phyloP scores from a whole-genome alignment of 2,797 vertebrate species.

The Staurois parvus region DNA sequence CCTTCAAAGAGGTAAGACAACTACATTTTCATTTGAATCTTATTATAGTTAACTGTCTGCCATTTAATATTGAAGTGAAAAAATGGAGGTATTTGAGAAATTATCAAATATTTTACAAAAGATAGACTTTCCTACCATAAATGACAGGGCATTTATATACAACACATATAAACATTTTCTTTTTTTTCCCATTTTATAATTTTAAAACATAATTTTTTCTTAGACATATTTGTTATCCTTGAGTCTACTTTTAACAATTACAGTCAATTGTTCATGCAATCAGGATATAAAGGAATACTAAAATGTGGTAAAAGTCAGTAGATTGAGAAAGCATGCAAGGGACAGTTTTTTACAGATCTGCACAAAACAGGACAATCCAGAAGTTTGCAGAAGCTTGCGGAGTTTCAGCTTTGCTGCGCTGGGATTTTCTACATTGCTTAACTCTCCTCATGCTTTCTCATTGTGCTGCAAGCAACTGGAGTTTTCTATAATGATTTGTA shows the following conservation, averaged over 20 bases:
- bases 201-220: background rate
- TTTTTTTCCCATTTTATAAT: background rate
- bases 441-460: no score
- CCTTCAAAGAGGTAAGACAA: constrained; percentile 8
- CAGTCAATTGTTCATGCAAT: background rate
- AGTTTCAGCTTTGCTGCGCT: no score
- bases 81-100: background rate
- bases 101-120: background rate
- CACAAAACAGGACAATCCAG: no score
- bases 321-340: background rate
- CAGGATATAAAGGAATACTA: background rate
- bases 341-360: no score
- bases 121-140: no score
- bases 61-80: background rate
- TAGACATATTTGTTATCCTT: background rate
- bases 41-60: background rate
- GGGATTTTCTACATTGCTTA: no score
- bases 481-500: no score
- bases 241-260: no score
- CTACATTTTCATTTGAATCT: background rate
- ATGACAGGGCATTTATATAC: background rate
- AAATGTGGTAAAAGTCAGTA: background rate
- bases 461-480: no score
- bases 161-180: background rate
- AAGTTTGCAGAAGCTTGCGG: no score